Conservation (phyloP, 2,113 vertebrate genomes). For the Gambusia affinis region DNA sequence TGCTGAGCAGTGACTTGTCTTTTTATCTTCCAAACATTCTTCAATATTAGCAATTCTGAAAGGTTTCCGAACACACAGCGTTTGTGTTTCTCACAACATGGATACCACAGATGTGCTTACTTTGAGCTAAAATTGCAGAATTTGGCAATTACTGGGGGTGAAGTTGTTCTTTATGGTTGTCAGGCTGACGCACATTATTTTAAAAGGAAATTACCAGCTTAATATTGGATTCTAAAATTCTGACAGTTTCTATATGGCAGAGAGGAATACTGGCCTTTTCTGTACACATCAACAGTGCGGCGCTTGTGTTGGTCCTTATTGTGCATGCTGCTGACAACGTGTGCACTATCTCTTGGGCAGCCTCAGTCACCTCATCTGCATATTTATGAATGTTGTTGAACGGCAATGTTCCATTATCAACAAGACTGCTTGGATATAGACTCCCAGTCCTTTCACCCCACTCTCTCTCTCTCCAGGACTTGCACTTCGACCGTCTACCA, state of each 20-base stretch:
- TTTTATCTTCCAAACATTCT: conserved; percentile 21
- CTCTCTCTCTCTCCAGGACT: conserved; percentile 46
- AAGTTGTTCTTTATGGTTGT: conserved; percentile 14
- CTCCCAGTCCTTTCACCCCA: conserved; percentile 56
- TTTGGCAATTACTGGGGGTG: conserved; percentile 50
- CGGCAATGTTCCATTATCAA: conserved; percentile 71
- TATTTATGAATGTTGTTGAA: conserved; percentile 75
- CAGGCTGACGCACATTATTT: conserved; percentile 25
- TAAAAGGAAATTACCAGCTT: conserved; percentile 29
- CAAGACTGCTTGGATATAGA: conserved; percentile 56
- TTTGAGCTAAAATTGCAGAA: conserved; percentile 43
- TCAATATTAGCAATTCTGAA: conserved; percentile 17
- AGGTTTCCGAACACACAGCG: conserved; percentile 24
- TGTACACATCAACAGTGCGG: conserved; percentile 8
- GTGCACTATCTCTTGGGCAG: conserved; percentile 43
- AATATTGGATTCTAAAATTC: conserved; percentile 22
- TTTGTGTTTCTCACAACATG: conserved; percentile 23
- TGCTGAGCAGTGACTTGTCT: not conserved
- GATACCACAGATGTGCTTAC: conserved; percentile 47
- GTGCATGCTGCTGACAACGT: conserved; percentile 37
- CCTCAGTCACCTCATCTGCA: conserved; percentile 63
- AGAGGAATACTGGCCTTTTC: conserved; percentile 24
- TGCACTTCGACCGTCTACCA: conserved; percentile 53
- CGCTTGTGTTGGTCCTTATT: conserved; percentile 25
- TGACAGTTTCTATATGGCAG: conserved; percentile 11